A percentile compares a stretch with the other conserved stretches of the same genome.
These are phyloP conservation scores for Ptilonorhynchus violaceus DNA, from an alignment of 2,113 vertebrate species.

Conservation along the genomic window DNA sequence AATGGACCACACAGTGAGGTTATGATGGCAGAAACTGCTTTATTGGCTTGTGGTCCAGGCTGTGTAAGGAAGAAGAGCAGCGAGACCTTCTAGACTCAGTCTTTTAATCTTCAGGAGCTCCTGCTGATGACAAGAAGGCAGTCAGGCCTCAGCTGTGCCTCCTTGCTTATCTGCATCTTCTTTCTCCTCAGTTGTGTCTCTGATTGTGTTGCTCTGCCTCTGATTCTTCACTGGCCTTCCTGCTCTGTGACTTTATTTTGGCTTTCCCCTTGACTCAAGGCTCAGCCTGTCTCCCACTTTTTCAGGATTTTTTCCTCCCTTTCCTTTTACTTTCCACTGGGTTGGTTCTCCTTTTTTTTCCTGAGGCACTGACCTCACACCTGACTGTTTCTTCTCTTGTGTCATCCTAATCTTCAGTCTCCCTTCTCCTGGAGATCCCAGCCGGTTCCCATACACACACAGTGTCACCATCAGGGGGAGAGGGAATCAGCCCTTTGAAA, in stretches of 20 bases:
- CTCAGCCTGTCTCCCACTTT: not conserved
- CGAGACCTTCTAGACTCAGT: not conserved
- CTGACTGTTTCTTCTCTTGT: not conserved
- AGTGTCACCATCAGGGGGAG: not conserved
- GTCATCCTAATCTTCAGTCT: not conserved
- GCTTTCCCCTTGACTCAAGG: not conserved
- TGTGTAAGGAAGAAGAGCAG: not conserved
- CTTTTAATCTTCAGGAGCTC: not conserved
- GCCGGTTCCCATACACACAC: not conserved
- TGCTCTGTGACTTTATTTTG: not conserved
- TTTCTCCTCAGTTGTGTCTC: not conserved
- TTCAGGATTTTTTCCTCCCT: not conserved
- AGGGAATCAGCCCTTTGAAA: not conserved
- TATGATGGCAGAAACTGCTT: not conserved
- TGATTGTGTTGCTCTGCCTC: not conserved
- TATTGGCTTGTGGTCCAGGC: not conserved
- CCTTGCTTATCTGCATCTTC: not conserved
- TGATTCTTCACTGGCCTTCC: not conserved
- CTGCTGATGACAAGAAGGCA: not conserved
- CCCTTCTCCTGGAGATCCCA: not conserved
- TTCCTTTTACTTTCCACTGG: not conserved
- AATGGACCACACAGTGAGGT: not conserved
- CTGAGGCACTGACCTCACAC: not conserved
- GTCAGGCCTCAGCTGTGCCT: not conserved
- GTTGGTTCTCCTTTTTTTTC: not conserved